Evolutionary conservation across 1,140 invertebrate genomes (phyloP).

Genomic region (Drosophila albomicans): DNA sequence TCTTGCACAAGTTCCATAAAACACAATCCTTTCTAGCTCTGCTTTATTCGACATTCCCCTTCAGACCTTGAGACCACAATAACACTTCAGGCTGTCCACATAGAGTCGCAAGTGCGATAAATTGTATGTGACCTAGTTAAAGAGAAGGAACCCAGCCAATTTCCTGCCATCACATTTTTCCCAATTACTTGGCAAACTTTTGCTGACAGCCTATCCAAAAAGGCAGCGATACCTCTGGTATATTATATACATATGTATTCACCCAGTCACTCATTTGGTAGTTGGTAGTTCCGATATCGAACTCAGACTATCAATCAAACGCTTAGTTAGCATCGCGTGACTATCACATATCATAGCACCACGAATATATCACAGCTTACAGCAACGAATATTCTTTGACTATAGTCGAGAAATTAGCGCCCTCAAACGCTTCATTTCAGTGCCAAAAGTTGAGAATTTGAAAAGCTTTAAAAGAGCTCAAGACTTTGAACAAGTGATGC

Average conservation of each 20-base stretch:
- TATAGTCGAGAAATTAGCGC: conserved; percentile 46
- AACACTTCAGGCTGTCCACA: conserved; percentile 37
- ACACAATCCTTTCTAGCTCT: background rate
- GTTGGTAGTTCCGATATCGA: conserved; percentile 27
- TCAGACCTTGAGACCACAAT: conserved; percentile 36
- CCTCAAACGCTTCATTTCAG: conserved; percentile 8
- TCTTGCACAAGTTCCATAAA: background rate
- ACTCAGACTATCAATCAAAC: conserved; percentile 61
- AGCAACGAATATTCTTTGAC: background rate
- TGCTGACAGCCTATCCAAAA: conserved; percentile 46
- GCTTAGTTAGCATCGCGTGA: conserved; percentile 80
- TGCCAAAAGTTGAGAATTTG: conserved; percentile 3
- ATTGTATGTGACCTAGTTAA: conserved; percentile 29
- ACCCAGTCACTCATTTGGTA: background rate
- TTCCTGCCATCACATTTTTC: conserved; percentile 56
- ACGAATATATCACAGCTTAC: background rate
- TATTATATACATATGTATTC: background rate
- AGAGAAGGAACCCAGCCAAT: conserved; percentile 41
- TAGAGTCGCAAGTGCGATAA: conserved; percentile 1
- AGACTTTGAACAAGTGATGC: conserved; percentile 36
- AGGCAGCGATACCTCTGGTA: conserved; percentile 17
- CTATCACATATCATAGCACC: conserved; percentile 13
- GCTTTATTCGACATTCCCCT: background rate
- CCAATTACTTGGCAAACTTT: conserved; percentile 76
- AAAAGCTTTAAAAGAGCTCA: conserved; percentile 2